phyloP scores from a whole-genome alignment of 2,797 vertebrate genomes.

The Muraenolepis orangiensis region DNA sequence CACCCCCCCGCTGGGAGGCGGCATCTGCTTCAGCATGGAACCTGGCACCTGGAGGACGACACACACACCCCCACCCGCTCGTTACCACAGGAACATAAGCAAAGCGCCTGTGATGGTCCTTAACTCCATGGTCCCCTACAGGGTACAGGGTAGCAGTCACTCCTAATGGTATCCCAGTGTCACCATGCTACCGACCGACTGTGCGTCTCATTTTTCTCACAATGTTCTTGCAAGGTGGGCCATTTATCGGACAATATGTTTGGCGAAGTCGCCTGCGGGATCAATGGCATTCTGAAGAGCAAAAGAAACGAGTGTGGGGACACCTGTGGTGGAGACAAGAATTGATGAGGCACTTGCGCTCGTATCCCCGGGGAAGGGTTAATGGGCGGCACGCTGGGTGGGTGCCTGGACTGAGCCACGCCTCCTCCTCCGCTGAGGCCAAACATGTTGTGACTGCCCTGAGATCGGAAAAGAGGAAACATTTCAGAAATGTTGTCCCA shows the following conservation, averaged over 20 bases:
- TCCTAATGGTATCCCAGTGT: neutral
- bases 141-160: neutral
- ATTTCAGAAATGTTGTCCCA: neutral
- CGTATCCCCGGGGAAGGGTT: conserved; percentile 96
- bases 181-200: too few relatives aligned
- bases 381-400: conserved; percentile 85
- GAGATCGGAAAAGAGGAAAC: conserved; percentile 6
- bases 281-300: neutral
- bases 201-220: neutral
- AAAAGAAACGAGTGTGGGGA: neutral
- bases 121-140: too few relatives aligned
- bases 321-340: conserved; percentile 98
- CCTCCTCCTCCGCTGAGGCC: conserved; percentile 88
- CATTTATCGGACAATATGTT: neutral
- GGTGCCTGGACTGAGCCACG: conserved; percentile 94
- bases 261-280: neutral
- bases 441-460: conserved; percentile 92
- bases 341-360: conserved; percentile 99
- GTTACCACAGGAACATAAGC: conserved; percentile 48
- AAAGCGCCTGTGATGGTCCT: neutral
- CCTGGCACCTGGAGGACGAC: conserved; percentile 83
- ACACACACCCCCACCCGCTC: neutral
- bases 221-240: neutral
- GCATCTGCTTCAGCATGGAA: conserved; percentile 97
- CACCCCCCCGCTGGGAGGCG: conserved; percentile 83